Evolutionary conservation across 2,113 vertebrate species (phyloP).

Genomic region (Coreoperca whiteheadi): DNA sequence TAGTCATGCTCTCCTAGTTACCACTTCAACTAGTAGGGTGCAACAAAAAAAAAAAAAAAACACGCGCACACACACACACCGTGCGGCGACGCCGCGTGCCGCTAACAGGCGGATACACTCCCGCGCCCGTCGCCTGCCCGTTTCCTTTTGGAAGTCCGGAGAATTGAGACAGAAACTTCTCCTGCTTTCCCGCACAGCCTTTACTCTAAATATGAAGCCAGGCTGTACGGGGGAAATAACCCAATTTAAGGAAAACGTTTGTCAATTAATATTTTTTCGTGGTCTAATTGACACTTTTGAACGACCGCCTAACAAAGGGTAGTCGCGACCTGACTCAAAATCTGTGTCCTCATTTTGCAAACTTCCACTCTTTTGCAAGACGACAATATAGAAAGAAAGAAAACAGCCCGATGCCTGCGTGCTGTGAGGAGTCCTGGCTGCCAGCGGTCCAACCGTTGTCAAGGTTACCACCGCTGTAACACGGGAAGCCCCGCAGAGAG

Average conservation of each 20-base stretch:
- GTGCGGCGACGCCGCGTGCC: slow-evolving; percentile 41
- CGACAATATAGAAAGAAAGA: not conserved
- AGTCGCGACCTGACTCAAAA: no score
- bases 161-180: slow-evolving; percentile 66
- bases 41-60: not conserved
- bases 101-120: slow-evolving; percentile 32
- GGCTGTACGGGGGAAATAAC: not conserved
- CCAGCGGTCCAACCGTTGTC: slow-evolving; percentile 74
- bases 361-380: not conserved
- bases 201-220: not conserved
- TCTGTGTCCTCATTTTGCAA: not conserved
- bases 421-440: slow-evolving; percentile 45
- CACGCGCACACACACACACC: no score
- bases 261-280: not conserved
- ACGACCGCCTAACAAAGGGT: not conserved
- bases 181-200: slow-evolving; percentile 24
- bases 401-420: not conserved
- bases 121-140: slow-evolving; percentile 47
- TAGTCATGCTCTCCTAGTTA: slow-evolving; percentile 84
- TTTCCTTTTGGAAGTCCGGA: slow-evolving; percentile 54
- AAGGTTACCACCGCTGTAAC: slow-evolving; percentile 78
- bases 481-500: slow-evolving; percentile 45
- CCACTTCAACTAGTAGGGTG: slow-evolving; percentile 79
- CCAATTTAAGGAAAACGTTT: not conserved
- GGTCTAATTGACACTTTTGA: not conserved